A percentile compares a stretch with the other conserved stretches of the same genome.
Evolutionary conservation across 64 coral and sea anemone genomes (phyloP).

Genomic region (Porites lutea): DNA sequence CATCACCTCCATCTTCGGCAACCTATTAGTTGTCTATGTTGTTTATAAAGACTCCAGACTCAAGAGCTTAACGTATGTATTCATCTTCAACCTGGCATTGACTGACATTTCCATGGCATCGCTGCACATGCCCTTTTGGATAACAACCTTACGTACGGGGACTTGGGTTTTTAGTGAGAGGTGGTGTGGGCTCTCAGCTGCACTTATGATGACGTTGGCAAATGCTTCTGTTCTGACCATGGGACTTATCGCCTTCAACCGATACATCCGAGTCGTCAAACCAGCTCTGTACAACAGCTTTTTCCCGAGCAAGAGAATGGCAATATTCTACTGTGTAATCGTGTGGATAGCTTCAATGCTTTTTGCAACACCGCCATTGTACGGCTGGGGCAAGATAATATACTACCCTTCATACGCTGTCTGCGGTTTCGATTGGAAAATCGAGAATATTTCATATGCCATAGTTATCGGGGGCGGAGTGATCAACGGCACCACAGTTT

Average conservation of each 20-base stretch:
- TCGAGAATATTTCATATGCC: no score
- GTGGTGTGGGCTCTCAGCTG: slow-evolving; percentile 30
- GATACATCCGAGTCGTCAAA: slow-evolving; percentile 68
- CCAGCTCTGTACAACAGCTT: slow-evolving; percentile 43
- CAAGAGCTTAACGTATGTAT: no score
- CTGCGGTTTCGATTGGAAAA: slow-evolving; percentile 14
- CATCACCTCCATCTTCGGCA: slow-evolving; percentile 29
- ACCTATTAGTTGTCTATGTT: slow-evolving; percentile 1
- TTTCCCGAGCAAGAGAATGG: slow-evolving; percentile 26
- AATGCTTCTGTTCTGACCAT: slow-evolving; percentile 54
- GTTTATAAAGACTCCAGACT: no score
- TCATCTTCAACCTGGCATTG: no score
- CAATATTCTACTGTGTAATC: slow-evolving; percentile 23
- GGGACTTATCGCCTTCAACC: neutral
- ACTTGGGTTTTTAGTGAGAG: neutral
- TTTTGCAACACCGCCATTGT: neutral
- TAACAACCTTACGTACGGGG: no score
- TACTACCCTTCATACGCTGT: slow-evolving; percentile 42
- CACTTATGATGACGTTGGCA: slow-evolving; percentile 45
- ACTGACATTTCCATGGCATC: no score
- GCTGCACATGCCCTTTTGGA: no score
- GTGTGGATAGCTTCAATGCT: slow-evolving; percentile 52
- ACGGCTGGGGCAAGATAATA: neutral
- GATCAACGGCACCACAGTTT: slow-evolving; percentile 13
- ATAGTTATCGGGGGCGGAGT: slow-evolving; percentile 28